Evolutionary conservation across 1,140 invertebrate species (phyloP), one percentile per base, ranked within the genome.

Genomic region (Scaptomyza pallida): DNA sequence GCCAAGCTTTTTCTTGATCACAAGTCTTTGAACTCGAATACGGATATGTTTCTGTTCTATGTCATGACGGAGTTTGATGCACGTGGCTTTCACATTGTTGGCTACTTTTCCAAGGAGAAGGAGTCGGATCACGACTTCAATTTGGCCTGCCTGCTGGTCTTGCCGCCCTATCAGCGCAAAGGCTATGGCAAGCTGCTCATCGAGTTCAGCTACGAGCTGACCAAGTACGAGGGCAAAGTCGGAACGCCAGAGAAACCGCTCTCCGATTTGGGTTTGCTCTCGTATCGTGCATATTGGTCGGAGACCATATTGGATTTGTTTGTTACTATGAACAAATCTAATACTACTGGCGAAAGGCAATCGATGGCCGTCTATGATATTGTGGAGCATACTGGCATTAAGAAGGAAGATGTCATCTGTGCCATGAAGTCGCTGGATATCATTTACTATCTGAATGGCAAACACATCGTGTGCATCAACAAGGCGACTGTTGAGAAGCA

Each of bases 101-200:
- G 98, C 17, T 99, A 99, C 92, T 99, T 99, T 93, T 99, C 98
- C 26, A 99, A 99, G 94, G 98, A 99, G 92, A 99, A 99, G 93
- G 96, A 99, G 97, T 23, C n/a, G n/a, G 96, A 96, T 0, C 97
- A 99, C 93, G 97, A 97, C 1, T 98, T 99, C 85, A 99, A 99
- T 93, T 96, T 99, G 6, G 98, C 98, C 9, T 99, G 98, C 91
- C 98, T 99, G 85, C 92, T 99, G 40, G 98, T 97, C 13, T 91
- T 99, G 54, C 98, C 98, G 16, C 98, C 98, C 33, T 99, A 96
- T 92, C 98, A 99, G 93, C 93, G 98, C 63, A 98, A 99, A 93
- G 98, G 98, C 10, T 99, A 99, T 93, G 98, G 98, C 9, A 99
- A 99, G 93, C 94, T 99, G 60, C 92, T 99, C 9, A 99, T 99